Base-by-base conservation (phyloP, 1,140 invertebrate genomes). In the Drosophila jambulina region DNA sequence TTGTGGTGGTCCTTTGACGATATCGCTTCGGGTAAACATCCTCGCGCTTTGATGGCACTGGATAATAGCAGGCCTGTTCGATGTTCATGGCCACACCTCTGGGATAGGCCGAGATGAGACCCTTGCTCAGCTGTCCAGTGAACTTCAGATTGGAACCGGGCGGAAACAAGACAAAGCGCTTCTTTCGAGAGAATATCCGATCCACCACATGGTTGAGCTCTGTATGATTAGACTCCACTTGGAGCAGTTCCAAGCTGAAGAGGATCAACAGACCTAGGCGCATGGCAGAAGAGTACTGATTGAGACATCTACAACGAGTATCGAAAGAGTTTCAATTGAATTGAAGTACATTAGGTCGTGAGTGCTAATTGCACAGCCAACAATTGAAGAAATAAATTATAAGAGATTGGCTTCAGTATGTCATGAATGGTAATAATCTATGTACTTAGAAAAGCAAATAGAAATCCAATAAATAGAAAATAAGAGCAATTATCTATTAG, bases 1-100 rank as follows among this genome's bases (percentile, higher is more conserved):
- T 81, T 2, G 80, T 77, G 10, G 91, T 92, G 0, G 91, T 92
- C 19, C 72, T 69, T 2, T 76, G 70, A 2, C 81, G 75, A 53
- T 83, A 92, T 9, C 85, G 78, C 17, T 91, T 92, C 0, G 91
- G 91, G 45, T 92, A 87, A 2, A 92, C 68, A 72, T 92, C 91
- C 49, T 78, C 70, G 2, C 91, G 80, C 36, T 65, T 81, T 0
- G 80, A n/a, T 1, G 82, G 85, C 29, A 90, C 85, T 3, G 91
- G 91, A 74, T 78, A 92, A 25, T 92, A 92, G 13, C 78, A 63
- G 2, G 91, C 91, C 53, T 79, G 61, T 36, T 92, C 91, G 0
- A 92, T 63, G n/a, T 49, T 85, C 68, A 92, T 87, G 2, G 34
- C 13, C 2, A 91, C 62, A 4, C 91, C 91, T 1, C 17, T 77